Conservation (phyloP, 2,888 invertebrate genomes). For the Myopa testacea region DNA sequence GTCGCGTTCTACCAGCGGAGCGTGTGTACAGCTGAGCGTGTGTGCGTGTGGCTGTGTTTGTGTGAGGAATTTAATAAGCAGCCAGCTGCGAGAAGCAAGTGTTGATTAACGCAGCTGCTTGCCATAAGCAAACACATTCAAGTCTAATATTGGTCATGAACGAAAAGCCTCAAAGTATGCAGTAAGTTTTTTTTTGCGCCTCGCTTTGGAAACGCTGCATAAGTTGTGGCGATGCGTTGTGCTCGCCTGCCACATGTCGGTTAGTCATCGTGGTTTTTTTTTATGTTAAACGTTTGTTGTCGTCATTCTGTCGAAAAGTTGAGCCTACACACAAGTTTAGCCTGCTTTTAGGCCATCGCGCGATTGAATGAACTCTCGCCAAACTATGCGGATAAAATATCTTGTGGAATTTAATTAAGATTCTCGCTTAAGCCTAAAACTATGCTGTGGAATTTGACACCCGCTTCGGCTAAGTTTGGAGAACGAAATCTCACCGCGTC, state of each 20-base stretch:
- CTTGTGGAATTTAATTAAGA: slow-evolving; percentile 20
- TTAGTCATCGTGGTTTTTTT: background rate
- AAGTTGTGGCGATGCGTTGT: background rate
- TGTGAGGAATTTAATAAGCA: background rate
- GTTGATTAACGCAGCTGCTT: background rate
- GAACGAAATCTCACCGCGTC: too few species aligned
- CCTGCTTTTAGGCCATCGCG: slow-evolving; percentile 7
- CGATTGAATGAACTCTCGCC: background rate
- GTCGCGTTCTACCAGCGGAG: background rate
- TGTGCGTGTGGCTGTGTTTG: background rate
- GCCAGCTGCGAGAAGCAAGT: background rate
- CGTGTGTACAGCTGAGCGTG: slow-evolving; percentile 1
- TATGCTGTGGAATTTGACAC: background rate
- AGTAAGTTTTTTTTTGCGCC: background rate
- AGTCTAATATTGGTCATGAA: too few species aligned
- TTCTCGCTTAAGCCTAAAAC: slow-evolving; percentile 1
- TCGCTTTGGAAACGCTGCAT: background rate
- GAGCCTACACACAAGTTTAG: background rate
- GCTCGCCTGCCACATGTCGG: background rate
- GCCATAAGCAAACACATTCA: too few species aligned
- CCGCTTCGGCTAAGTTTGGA: background rate
- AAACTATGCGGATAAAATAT: background rate
- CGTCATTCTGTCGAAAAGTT: background rate
- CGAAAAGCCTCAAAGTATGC: background rate
- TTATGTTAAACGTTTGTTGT: background rate